Conservation (phyloP, 2,797 vertebrate genomes). For the Coilia nasus region DNA sequence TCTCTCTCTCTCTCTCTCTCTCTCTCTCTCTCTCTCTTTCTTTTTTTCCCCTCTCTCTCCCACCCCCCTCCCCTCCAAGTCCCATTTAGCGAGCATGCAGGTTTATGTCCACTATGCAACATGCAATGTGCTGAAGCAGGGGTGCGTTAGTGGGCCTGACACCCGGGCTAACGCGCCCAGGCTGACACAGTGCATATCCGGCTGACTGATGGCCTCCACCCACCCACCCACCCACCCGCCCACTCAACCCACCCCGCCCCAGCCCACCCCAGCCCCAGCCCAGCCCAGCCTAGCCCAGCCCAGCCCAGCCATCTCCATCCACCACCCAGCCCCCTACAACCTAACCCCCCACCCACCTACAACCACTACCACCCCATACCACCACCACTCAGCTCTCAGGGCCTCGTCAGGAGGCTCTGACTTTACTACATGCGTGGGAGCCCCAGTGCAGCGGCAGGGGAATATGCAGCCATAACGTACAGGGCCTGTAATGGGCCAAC, state of each 20-base stretch:
- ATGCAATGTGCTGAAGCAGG: constrained; percentile 23
- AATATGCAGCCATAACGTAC: background rate
- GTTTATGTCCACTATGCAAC: constrained; percentile 22
- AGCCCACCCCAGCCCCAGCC: too few relatives aligned
- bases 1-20: background rate
- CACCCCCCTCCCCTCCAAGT: background rate
- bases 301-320: too few relatives aligned
- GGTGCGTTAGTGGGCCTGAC: constrained; percentile 1
- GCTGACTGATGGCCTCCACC: constrained; percentile 12
- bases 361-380: too few relatives aligned
- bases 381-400: background rate
- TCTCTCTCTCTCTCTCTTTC: background rate
- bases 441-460: background rate
- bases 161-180: background rate
- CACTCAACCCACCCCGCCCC: too few relatives aligned
- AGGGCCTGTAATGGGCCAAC: background rate
- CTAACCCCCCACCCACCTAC: too few relatives aligned
- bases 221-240: background rate
- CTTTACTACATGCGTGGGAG: background rate
- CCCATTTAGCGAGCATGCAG: constrained; percentile 1
- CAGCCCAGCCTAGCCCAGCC: too few relatives aligned
- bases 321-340: too few relatives aligned
- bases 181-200: constrained; percentile 17
- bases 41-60: background rate
- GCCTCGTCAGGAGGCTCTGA: background rate